These are phyloP conservation scores for Typhlichthys subterraneus DNA, from an alignment of 2,797 vertebrate genomes.

Conservation along the genomic window DNA sequence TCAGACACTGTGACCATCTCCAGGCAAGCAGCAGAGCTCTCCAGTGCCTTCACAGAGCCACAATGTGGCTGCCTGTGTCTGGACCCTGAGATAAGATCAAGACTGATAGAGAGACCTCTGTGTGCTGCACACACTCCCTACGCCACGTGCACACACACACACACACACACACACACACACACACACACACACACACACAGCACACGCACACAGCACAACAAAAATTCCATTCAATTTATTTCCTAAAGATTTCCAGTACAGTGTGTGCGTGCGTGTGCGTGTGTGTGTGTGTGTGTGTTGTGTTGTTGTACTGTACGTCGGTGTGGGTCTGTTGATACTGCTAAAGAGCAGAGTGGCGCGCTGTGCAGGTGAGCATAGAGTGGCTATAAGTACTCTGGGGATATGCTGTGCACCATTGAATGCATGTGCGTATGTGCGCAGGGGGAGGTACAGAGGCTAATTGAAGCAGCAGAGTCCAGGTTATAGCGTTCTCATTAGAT, in stretches of 20 bases:
- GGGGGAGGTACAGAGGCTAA: slow-evolving; percentile 70
- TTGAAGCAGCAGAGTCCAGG: slow-evolving; percentile 69
- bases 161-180: neutral
- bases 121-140: slow-evolving; percentile 46
- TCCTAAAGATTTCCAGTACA: neutral
- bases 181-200: slow-evolving; percentile 23
- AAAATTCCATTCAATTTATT: neutral
- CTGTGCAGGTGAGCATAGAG: slow-evolving; percentile 59
- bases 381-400: slow-evolving; percentile 54
- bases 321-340: slow-evolving; percentile 59
- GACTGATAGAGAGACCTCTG: slow-evolving; percentile 50
- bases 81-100: slow-evolving; percentile 71
- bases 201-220: slow-evolving; percentile 13
- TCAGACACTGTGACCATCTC: slow-evolving; percentile 56
- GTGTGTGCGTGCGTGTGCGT: slow-evolving; percentile 5
- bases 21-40: slow-evolving; percentile 49
- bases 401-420: slow-evolving; percentile 43
- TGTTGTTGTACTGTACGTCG: slow-evolving; percentile 21
- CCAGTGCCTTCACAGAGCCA: slow-evolving; percentile 52
- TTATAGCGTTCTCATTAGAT: slow-evolving; percentile 71
- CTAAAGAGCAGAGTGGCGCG: slow-evolving; percentile 66
- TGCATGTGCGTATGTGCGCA: slow-evolving; percentile 42
- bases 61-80: slow-evolving; percentile 63
- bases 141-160: slow-evolving; percentile 32
- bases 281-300: slow-evolving; percentile 4